Evolutionary conservation across 2,797 vertebrate genomes (phyloP).

Genomic region (Molothrus ater): DNA sequence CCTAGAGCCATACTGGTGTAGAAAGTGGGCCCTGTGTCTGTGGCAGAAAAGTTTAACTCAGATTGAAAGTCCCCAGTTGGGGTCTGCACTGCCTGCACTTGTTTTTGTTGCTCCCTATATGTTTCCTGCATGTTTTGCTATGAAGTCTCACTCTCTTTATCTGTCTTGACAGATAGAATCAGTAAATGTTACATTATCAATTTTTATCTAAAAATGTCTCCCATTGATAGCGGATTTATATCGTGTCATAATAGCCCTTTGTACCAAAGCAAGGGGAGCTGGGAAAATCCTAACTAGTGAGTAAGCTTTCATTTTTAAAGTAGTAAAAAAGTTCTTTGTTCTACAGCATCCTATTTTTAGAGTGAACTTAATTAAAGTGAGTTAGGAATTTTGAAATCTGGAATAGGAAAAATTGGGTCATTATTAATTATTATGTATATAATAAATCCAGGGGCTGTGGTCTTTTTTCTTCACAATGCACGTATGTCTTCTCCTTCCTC

Average conservation of each 20-base stretch:
- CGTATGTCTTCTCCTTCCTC: slow-evolving; percentile 37
- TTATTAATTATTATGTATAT: slow-evolving; percentile 70
- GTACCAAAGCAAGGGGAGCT: slow-evolving; percentile 44
- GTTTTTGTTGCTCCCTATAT: neutral
- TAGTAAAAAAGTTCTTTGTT: slow-evolving; percentile 71
- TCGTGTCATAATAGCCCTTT: slow-evolving; percentile 57
- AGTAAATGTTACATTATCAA: slow-evolving; percentile 65
- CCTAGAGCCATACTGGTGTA: neutral
- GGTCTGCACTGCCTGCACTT: neutral
- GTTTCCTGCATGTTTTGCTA: neutral
- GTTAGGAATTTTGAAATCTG: slow-evolving; percentile 62
- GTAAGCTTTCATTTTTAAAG: slow-evolving; percentile 68
- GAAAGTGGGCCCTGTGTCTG: neutral
- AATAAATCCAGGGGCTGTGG: slow-evolving; percentile 56
- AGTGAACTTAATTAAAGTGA: slow-evolving; percentile 70
- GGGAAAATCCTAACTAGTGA: slow-evolving; percentile 67
- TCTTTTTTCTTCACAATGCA: slow-evolving; percentile 44
- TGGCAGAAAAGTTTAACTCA: neutral
- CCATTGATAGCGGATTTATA: slow-evolving; percentile 58
- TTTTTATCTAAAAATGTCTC: slow-evolving; percentile 70
- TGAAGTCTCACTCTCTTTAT: slow-evolving; percentile 44
- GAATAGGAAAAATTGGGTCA: slow-evolving; percentile 62
- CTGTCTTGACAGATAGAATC: slow-evolving; percentile 60
- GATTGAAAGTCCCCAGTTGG: neutral
- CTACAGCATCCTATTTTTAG: slow-evolving; percentile 69